Evolutionary conservation across 2,113 vertebrate genomes (phyloP), one percentile per base, ranked within the genome.

Genomic region (Chionodraco myersi): DNA sequence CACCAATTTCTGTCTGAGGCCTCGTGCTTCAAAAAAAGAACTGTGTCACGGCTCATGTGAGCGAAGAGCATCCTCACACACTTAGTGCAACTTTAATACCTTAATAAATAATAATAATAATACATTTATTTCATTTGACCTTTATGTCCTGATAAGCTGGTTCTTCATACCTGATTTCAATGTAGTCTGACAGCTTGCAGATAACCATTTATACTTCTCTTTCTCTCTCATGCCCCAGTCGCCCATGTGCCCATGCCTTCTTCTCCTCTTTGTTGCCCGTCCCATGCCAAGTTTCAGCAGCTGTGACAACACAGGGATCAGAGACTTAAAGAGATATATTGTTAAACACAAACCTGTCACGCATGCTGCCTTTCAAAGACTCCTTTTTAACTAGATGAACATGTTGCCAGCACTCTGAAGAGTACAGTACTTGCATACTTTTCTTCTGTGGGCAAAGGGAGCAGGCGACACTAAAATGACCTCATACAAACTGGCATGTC

Each of bases 261-360:
- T 70, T 57, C 53, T 30, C 36, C 77, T 79, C 57, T 69, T 87
- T 88, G 75, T 89, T 67, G 26, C 75, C 58, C 14, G 56, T 77
- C 69, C 49, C 23, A 60, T 91, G 91, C 86, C 90, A 92, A 85
- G 53, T 79, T 80, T n/a, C 59, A 64, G 89, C 89, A 94, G 90
- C 91, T 94, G 92, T 87, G 88, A 84, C 90, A 92, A 91, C 91
- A 91, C 80, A 76, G 61, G 72, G 80, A 58, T 60, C 59, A 14
- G 79, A 23, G 70, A 80, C 85, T 90, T 89, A 79, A 91, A 91
- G 88, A 87, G 69, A 88, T 83, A 92, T 88, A 87, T 86, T 91
- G 87, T 92, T 86, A 86, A 93, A 84, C 83, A 72, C 70, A 80
- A 90, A 79, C 74, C 83, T 34, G 72, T 85, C 80, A 84, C 60